Conservation (phyloP, 1,140 invertebrate genomes). For the Belonocnema kinseyi region DNA sequence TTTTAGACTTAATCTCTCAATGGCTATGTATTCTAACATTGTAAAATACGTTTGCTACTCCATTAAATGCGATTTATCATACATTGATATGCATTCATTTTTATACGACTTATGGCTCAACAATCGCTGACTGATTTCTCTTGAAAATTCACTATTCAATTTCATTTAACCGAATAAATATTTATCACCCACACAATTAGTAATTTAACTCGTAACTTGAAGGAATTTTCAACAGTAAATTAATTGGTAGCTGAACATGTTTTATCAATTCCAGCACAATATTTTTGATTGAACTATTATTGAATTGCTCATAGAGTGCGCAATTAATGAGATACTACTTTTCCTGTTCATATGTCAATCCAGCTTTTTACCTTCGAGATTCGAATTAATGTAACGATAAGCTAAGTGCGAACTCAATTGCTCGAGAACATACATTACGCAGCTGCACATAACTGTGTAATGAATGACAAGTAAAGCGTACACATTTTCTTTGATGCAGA, state of each 20-base stretch:
- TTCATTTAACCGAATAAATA: too few species aligned
- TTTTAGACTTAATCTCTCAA: not conserved
- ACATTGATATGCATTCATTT: not conserved
- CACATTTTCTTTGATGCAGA: constrained; percentile 43
- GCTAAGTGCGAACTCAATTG: constrained; percentile 27
- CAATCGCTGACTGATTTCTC: not conserved
- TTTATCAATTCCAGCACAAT: not conserved
- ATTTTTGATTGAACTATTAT: not conserved
- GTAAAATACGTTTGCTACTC: constrained; percentile 5
- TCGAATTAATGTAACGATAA: constrained; percentile 27
- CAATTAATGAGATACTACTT: constrained; percentile 10
- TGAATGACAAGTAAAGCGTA: constrained; percentile 44
- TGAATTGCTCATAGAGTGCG: not conserved
- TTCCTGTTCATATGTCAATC: not conserved
- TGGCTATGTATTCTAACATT: not conserved
- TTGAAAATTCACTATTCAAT: too few species aligned
- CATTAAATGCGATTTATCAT: constrained; percentile 2
- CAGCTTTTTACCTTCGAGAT: not conserved
- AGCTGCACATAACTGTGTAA: constrained; percentile 42
- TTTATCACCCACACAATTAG: too few species aligned
- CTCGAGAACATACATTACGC: constrained; percentile 19
- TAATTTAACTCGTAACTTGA: too few species aligned
- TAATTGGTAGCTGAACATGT: not conserved
- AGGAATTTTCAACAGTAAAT: too few species aligned
- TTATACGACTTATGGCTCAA: not conserved